These are phyloP conservation scores for Parauchenoglanis ngamensis DNA, from an alignment of 2,797 vertebrate genomes.

Conservation along the genomic window DNA sequence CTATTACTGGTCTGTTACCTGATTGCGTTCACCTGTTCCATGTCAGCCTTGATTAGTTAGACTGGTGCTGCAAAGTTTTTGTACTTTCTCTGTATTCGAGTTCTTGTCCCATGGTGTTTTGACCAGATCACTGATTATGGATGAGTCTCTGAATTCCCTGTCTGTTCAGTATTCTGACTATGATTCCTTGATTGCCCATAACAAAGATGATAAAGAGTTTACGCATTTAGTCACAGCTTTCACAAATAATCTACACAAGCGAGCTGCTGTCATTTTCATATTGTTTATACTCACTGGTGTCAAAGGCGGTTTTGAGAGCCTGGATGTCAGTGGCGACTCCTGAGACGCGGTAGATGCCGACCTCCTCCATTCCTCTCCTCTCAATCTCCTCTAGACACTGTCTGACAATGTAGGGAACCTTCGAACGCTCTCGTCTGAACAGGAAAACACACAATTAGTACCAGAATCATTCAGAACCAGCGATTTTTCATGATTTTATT, in stretches of 20 bases:
- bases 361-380: constrained; percentile 96
- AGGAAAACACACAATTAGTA: neutral
- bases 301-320: constrained; percentile 93
- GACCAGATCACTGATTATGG: neutral
- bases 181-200: neutral
- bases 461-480: neutral
- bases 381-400: constrained; percentile 98
- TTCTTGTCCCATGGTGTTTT: neutral
- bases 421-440: constrained; percentile 90
- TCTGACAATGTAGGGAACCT: constrained; percentile 97
- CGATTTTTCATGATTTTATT: neutral
- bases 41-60: neutral
- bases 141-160: neutral
- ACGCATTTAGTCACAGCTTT: neutral
- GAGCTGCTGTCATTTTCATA: neutral
- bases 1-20: neutral
- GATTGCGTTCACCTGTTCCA: neutral
- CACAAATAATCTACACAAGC: neutral
- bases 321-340: constrained; percentile 98
- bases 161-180: neutral
- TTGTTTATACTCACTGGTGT: constrained; percentile 86
- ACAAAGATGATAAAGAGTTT: neutral
- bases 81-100: neutral
- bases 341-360: constrained; percentile 96
- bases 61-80: neutral